Evolutionary conservation across 2,888 invertebrate species (phyloP).

Genomic region (Pyralis farinalis): DNA sequence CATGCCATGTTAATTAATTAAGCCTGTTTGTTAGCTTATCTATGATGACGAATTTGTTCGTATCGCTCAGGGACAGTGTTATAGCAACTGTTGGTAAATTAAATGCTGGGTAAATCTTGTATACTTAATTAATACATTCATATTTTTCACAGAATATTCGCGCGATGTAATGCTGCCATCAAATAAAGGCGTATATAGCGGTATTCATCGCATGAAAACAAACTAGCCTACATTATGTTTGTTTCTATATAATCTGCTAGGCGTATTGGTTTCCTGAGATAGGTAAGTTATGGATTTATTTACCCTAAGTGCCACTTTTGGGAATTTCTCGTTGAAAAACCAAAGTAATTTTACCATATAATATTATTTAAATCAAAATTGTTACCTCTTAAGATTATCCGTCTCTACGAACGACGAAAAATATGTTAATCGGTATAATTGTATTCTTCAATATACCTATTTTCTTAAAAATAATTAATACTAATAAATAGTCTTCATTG

Average conservation of each 20-base stretch:
- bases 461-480: constrained; percentile 9
- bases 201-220: constrained; percentile 2
- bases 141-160: constrained; percentile 59
- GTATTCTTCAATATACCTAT: constrained; percentile 8
- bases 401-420: constrained; percentile 7
- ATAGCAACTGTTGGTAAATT: background rate
- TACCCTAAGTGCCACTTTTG: constrained; percentile 45
- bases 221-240: background rate
- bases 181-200: constrained; percentile 9
- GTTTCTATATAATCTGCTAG: constrained; percentile 3
- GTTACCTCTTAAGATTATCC: constrained; percentile 5
- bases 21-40: too few species aligned
- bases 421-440: background rate
- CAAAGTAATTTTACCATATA: constrained; percentile 14
- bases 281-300: constrained; percentile 30
- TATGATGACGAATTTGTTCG: too few species aligned
- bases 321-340: constrained; percentile 27
- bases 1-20: too few species aligned
- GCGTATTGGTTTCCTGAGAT: constrained; percentile 14
- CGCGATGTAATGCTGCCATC: constrained; percentile 41
- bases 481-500: background rate
- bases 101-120: background rate
- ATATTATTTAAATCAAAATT: background rate
- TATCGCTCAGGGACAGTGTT: too few species aligned
- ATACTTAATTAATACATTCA: background rate